A percentile compares a stretch with the other conserved stretches of the same genome.
phyloP scores from a whole-genome alignment of 2,797 vertebrate species.

The Sebastes vulpes region DNA sequence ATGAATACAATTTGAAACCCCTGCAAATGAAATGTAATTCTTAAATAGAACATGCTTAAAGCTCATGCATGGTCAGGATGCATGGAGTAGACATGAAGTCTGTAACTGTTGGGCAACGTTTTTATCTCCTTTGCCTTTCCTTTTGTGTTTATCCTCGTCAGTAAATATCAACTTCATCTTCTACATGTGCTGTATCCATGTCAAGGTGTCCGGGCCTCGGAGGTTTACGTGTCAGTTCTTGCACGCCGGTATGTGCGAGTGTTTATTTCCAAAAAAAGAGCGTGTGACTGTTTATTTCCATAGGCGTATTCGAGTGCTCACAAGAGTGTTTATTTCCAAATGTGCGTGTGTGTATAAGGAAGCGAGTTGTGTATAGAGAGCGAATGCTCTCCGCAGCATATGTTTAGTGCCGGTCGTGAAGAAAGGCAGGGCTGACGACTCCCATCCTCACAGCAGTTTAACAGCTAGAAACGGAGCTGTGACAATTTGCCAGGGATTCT shows the following conservation, averaged over 20 bases:
- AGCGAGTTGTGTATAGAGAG: slow-evolving; percentile 31
- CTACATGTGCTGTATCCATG: slow-evolving; percentile 35
- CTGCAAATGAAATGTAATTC: background rate
- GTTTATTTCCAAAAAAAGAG: slow-evolving; percentile 41
- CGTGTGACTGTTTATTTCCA: slow-evolving; percentile 26
- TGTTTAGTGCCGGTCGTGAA: slow-evolving; percentile 20
- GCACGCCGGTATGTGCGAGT: slow-evolving; percentile 20
- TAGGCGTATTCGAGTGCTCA: background rate
- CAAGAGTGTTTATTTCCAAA: slow-evolving; percentile 56
- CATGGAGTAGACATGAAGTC: background rate
- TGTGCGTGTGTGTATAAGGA: slow-evolving; percentile 20
- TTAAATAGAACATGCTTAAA: background rate
- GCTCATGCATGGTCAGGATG: background rate
- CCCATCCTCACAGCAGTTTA: background rate
- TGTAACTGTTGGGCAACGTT: background rate
- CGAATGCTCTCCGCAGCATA: slow-evolving; percentile 30
- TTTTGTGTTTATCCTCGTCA: slow-evolving; percentile 2
- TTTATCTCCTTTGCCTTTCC: background rate
- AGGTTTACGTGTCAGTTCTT: slow-evolving; percentile 55
- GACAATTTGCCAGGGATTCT: background rate
- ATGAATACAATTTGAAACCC: background rate
- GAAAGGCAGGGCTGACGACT: slow-evolving; percentile 6
- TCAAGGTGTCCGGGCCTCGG: slow-evolving; percentile 34
- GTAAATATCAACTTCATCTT: slow-evolving; percentile 35
- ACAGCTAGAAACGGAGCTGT: background rate